These are phyloP conservation scores for Neoscelio sp. DNA, from an alignment of 2,888 invertebrate species.

Conservation along the genomic window DNA sequence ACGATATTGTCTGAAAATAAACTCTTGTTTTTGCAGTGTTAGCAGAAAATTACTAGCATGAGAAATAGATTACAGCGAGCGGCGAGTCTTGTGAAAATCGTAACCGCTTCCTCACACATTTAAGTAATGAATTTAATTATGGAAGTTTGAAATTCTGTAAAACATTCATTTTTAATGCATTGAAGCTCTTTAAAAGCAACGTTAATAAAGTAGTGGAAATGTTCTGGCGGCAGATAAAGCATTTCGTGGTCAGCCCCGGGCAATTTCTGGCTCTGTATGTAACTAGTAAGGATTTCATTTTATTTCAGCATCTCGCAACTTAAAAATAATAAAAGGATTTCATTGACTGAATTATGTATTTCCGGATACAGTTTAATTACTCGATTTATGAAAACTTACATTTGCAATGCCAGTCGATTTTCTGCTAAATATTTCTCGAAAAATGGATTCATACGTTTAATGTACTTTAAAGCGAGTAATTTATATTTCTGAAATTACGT, in stretches of 20 bases:
- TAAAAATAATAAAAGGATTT: slow-evolving; percentile 19
- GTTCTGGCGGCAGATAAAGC: slow-evolving; percentile 42
- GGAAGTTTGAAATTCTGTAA: slow-evolving; percentile 29
- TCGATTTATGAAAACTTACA: background rate
- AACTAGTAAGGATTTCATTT: slow-evolving; percentile 33
- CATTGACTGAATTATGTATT: background rate
- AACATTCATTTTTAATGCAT: slow-evolving; percentile 44
- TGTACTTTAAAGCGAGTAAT: too few relatives aligned
- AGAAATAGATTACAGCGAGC: slow-evolving; percentile 16
- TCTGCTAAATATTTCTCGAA: too few relatives aligned
- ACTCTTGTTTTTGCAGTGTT: too few relatives aligned
- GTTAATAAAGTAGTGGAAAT: slow-evolving; percentile 42
- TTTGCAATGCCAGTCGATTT: too few relatives aligned
- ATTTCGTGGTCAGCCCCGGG: slow-evolving; percentile 53
- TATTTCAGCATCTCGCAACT: slow-evolving; percentile 17
- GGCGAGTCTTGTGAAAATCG: slow-evolving; percentile 11
- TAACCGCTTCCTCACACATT: slow-evolving; percentile 15
- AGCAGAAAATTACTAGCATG: slow-evolving; percentile 1
- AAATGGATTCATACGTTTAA: too few relatives aligned
- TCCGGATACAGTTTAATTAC: background rate
- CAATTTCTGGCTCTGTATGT: slow-evolving; percentile 35
- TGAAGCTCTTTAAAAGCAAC: slow-evolving; percentile 23
- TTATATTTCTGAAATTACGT: too few relatives aligned
- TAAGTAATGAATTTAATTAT: slow-evolving; percentile 38
- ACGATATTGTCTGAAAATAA: too few relatives aligned